These are phyloP conservation scores for Naso thynnoides DNA, from an alignment of 2,797 vertebrate genomes.

Conservation along the genomic window DNA sequence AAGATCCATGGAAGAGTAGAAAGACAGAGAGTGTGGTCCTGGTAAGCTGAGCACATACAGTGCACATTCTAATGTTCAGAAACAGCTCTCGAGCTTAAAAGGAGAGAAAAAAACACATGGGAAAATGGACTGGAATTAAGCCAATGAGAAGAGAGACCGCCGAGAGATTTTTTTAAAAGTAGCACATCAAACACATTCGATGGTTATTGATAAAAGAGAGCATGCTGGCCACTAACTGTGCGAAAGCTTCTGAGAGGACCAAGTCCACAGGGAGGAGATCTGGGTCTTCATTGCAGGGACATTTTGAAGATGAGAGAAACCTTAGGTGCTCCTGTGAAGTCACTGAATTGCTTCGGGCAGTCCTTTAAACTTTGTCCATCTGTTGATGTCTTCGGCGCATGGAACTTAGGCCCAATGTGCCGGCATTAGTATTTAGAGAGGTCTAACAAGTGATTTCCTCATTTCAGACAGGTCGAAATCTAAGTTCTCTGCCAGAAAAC, in stretches of 20 bases:
- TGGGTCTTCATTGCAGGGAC: constrained; percentile 30
- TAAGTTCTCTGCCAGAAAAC: background rate
- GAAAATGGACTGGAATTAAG: constrained; percentile 35
- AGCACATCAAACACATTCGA: constrained; percentile 46
- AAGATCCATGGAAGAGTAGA: constrained; percentile 63
- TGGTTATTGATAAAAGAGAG: constrained; percentile 45
- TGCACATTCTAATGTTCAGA: constrained; percentile 21
- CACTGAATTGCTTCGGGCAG: constrained; percentile 39
- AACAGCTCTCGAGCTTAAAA: constrained; percentile 18
- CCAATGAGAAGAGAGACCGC: constrained; percentile 27
- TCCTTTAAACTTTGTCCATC: constrained; percentile 46
- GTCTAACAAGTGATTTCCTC: constrained; percentile 17
- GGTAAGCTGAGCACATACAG: constrained; percentile 35
- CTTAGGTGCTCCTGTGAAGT: constrained; percentile 44
- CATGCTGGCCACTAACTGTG: constrained; percentile 25
- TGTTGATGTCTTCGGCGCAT: constrained; percentile 23
- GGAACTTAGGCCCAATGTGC: constrained; percentile 13
- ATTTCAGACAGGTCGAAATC: constrained; percentile 30
- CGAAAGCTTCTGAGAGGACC: constrained; percentile 51
- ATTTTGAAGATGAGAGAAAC: constrained; percentile 62
- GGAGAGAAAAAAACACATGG: constrained; percentile 8
- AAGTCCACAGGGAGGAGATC: constrained; percentile 43
- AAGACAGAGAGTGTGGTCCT: constrained; percentile 49
- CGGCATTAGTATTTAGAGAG: constrained; percentile 19
- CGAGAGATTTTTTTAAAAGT: constrained; percentile 32